phyloP scores from a whole-genome alignment of 92 coral and sea anemone genomes.

The Palythoa caribaeorum region DNA sequence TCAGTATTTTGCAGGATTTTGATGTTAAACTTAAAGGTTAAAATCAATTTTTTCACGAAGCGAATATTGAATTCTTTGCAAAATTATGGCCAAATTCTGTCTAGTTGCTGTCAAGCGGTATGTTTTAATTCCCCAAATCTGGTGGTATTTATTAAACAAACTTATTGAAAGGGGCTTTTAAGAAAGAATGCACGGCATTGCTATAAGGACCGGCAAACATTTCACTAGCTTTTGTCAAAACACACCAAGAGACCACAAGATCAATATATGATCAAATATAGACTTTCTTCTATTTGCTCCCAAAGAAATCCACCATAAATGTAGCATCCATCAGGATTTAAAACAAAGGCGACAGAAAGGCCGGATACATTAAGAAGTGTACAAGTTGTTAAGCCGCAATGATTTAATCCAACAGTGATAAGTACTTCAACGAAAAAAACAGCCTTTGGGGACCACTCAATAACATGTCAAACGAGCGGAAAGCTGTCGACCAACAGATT shows the following conservation, averaged over 20 bases:
- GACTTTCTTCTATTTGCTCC: background rate
- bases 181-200: constrained; percentile 16
- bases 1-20: background rate
- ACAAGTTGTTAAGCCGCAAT: constrained; percentile 2
- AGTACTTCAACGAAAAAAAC: constrained; percentile 23
- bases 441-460: constrained; percentile 10
- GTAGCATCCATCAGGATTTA: background rate
- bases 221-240: background rate
- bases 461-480: background rate
- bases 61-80: background rate
- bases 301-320: background rate
- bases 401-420: constrained; percentile 15
- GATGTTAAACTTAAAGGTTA: background rate
- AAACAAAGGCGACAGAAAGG: constrained; percentile 4
- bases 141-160: background rate
- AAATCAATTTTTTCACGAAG: background rate
- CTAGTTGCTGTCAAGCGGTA: constrained; percentile 11
- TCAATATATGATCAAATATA: background rate
- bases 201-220: constrained; percentile 6
- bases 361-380: constrained; percentile 16
- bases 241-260: background rate
- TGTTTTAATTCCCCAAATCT: background rate
- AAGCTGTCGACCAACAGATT: background rate
- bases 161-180: constrained; percentile 21
- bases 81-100: background rate